Base-by-base conservation (phyloP, 2,888 invertebrate species). In the Andricus curvator region DNA sequence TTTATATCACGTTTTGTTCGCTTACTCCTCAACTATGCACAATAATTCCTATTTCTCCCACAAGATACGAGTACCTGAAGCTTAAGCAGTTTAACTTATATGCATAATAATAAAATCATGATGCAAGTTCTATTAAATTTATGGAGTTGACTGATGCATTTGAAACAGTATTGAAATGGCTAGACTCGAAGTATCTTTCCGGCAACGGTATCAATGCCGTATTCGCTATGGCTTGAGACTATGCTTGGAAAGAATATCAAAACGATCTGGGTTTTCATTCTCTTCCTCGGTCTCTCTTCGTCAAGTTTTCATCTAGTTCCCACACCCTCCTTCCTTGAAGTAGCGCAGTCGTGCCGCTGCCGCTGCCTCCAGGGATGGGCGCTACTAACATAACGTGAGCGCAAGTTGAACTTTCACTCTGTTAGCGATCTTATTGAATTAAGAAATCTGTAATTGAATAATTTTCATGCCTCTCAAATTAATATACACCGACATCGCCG, bases 391-490 rank as follows among this genome's bases (percentile, higher is more conserved):
- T 56, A 74, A 74, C 33, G 51, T 74, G 74, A 74, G 51, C 74
- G 48, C 29, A 74, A 74, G 51, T 74, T 74, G 74, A 74, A 74
- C 74, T 74, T 74, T 74, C 74, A 74, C 74, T 74, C 74, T 74
- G 74, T 74, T 56, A 74, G 74, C 56, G 74, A 74, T 74, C 74
- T 74, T 74, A 74, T 74, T 74, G 74, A 74, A 74, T 74, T 74
- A 74, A 56, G 74, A 74, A 74, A 74, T 74, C 56, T 74, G 74
- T 74, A 74, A 74, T 74, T 74, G 74, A 74, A 74, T 48, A 56
- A 74, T 74, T 74, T 74, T 74, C 51, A 74, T 74, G 74, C 56
- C 74, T 74, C 56, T 74, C n/a, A 74, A 74, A 74, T 74, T 74
- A 74, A 74, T 74, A 74, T 74, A 48, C 74, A 74, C 51, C 51